Conservation (phyloP, 2,113 vertebrate species). For the Cyphomyrus discorhynchus region DNA sequence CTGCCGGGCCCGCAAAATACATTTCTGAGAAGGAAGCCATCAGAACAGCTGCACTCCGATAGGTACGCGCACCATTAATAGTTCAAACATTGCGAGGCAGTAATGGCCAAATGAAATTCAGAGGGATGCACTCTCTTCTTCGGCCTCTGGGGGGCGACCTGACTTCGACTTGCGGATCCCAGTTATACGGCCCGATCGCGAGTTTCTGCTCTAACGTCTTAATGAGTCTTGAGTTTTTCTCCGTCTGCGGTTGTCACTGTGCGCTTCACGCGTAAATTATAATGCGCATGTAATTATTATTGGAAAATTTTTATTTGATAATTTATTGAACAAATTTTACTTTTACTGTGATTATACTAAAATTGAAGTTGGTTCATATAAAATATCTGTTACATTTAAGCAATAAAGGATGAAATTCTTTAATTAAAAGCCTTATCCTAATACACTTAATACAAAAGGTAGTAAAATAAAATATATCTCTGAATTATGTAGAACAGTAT, state of each 20-base stretch:
- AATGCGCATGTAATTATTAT: background rate
- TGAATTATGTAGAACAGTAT: background rate
- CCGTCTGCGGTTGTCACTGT: background rate
- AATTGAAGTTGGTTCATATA: background rate
- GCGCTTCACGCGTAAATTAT: background rate
- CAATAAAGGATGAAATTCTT: background rate
- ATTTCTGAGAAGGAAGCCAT: background rate
- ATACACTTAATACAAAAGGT: background rate
- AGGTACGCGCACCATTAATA: background rate
- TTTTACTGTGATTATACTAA: background rate
- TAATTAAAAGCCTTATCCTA: background rate
- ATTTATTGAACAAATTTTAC: background rate
- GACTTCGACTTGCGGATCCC: background rate
- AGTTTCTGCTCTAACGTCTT: background rate
- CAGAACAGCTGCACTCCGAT: background rate
- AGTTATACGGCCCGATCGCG: background rate
- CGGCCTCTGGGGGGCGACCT: conserved; percentile 17
- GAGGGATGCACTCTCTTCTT: background rate
- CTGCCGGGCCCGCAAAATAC: background rate
- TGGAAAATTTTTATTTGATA: background rate
- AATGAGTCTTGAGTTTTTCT: background rate
- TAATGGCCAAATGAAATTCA: background rate
- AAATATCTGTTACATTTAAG: background rate
- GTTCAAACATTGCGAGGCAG: background rate
- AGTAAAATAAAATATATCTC: background rate